Evolutionary conservation across 1,140 invertebrate genomes (phyloP), one percentile per base, ranked within the genome.

Genomic region (Diachasmimorpha longicaudata): DNA sequence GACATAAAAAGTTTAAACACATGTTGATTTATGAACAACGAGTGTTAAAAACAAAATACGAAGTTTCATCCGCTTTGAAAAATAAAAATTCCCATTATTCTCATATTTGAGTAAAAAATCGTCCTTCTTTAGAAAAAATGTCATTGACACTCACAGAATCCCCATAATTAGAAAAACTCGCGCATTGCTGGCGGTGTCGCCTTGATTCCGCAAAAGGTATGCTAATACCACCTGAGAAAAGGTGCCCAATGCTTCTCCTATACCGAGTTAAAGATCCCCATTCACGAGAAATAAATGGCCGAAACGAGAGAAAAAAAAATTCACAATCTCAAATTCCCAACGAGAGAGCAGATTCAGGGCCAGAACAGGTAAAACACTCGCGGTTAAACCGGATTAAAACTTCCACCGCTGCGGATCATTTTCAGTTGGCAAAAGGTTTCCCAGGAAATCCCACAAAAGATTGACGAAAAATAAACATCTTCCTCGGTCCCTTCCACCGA

Each of bases 361-460:
- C 48, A 16, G 48, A 52, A 63, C 58, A 63, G 58, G 58, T 63
- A 63, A 63, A 63, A 63, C 58, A 63, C 58, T 25, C 23, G 23
- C 58, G 19, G 48, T 19, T 25, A 63, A 63, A 31, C 23, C 21
- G 23, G 10, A 31, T 63, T 63, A 63, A 63, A 63, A 52, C 48
- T 21, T 16, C 58, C 39, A 9, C 4, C 25, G 58, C 11, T 63
- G 19, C 25, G 21, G 58, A 25, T 63, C 23, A 63, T 63, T 63
- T 63, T 25, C 58, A 63, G 58, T 25, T 63, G 58, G 58, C 58
- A 25, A 25, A 63, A 63, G 23, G 58, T 63, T 63, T 63, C 58
- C 58, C 58, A 63, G 58, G 19, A 63, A 63, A 63, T 63, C 58
- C 21, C 14, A 63, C 58, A 63, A 63, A 63, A 63, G 58, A 63